Conservation (phyloP, 2,888 invertebrate species). For the Dryomyza anilis region DNA sequence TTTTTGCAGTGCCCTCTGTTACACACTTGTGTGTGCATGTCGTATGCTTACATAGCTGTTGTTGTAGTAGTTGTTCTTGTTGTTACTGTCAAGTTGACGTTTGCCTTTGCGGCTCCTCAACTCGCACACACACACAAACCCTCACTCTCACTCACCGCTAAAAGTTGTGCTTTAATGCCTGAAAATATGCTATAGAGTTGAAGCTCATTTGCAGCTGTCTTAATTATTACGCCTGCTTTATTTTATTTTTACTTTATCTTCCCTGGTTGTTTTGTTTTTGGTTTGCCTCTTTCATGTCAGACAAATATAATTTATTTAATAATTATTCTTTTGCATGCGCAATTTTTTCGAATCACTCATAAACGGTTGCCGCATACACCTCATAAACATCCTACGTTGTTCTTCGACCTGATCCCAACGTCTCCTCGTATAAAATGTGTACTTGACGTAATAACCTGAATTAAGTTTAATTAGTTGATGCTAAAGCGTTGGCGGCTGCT, state of each 20-base stretch:
- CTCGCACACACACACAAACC: too few relatives aligned
- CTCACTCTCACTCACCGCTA: too few relatives aligned
- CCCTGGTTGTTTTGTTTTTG: not conserved
- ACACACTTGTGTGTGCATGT: not conserved
- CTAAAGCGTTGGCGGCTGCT: not conserved
- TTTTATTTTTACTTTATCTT: not conserved
- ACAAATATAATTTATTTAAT: conserved; percentile 2
- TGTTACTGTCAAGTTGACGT: too few relatives aligned
- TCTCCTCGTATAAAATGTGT: too few relatives aligned
- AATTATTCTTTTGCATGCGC: not conserved
- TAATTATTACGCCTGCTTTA: conserved; percentile 26
- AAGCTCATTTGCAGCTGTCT: conserved; percentile 28
- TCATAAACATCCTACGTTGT: too few relatives aligned
- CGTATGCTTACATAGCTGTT: not conserved
- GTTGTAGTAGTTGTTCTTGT: not conserved
- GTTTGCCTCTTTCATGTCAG: not conserved
- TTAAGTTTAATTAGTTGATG: conserved; percentile 2
- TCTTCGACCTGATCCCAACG: too few relatives aligned
- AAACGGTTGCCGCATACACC: too few relatives aligned
- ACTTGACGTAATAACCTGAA: not conserved
- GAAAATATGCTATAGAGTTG: too few relatives aligned
- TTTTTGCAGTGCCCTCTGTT: not conserved
- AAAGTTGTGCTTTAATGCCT: too few relatives aligned
- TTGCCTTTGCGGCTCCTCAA: not conserved
- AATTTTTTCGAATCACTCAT: not conserved